These are phyloP conservation scores for Chelmon rostratus DNA, from an alignment of 2,797 vertebrate genomes.

Conservation along the genomic window DNA sequence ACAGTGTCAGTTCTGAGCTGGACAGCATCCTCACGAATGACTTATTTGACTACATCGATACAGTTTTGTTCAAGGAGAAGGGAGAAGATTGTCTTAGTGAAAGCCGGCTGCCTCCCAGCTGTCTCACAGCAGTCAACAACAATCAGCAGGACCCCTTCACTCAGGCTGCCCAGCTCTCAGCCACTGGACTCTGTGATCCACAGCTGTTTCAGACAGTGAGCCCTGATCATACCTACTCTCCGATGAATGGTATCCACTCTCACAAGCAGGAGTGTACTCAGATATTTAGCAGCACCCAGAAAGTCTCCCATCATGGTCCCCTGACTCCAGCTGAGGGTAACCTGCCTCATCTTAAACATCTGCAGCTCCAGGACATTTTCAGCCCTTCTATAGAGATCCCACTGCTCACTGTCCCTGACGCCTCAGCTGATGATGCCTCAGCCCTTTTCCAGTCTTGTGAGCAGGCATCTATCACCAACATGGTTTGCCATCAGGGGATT, in stretches of 20 bases:
- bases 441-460: conserved; percentile 49
- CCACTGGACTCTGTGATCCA: conserved; percentile 21
- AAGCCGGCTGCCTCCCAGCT: conserved; percentile 17
- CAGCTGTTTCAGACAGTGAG: conserved; percentile 34
- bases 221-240: conserved; percentile 9
- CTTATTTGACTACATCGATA: conserved; percentile 79
- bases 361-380: conserved; percentile 77
- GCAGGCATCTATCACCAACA: conserved; percentile 35
- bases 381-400: conserved; percentile 68
- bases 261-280: conserved; percentile 42
- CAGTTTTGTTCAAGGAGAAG: conserved; percentile 76
- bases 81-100: conserved; percentile 9
- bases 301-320: conserved; percentile 62
- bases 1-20: conserved; percentile 52
- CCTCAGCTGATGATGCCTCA: not conserved
- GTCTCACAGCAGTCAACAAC: conserved; percentile 20
- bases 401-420: conserved; percentile 44
- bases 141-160: conserved; percentile 3
- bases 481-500: conserved; percentile 4
- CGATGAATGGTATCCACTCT: conserved; percentile 29
- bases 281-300: conserved; percentile 51
- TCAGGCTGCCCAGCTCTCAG: conserved; percentile 7
- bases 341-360: conserved; percentile 59
- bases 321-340: conserved; percentile 1
- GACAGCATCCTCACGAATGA: conserved; percentile 72